These are phyloP conservation scores for Eristalis pertinax DNA, from an alignment of 2,888 invertebrate species.

Conservation along the genomic window DNA sequence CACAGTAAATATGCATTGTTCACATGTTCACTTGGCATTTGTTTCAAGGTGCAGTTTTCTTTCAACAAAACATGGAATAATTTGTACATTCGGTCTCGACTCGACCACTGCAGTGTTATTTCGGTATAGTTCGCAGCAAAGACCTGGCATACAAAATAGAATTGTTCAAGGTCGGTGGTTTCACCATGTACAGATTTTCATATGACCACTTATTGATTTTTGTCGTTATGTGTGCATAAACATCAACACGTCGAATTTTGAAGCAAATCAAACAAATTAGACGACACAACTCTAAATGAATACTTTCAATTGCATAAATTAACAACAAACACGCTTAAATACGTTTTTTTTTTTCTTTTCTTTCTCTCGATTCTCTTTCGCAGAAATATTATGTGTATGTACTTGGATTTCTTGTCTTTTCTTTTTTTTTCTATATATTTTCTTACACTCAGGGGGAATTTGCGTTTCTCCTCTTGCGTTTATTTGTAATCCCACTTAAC, in stretches of 20 bases:
- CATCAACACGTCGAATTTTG: neutral
- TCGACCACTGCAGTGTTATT: neutral
- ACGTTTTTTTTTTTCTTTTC: constrained; percentile 54
- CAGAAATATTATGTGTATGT: neutral
- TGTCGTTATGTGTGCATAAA: neutral
- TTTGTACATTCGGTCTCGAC: neutral
- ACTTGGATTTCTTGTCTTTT: neutral
- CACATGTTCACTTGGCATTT: too few relatives aligned
- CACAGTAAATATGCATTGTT: too few relatives aligned
- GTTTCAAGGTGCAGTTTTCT: neutral
- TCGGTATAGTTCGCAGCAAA: neutral
- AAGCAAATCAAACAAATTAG: neutral
- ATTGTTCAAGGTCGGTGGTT: neutral
- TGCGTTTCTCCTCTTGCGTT: constrained; percentile 13
- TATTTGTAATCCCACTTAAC: constrained; percentile 32
- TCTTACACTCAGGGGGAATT: constrained; percentile 9
- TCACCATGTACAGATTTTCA: neutral
- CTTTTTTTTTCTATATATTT: neutral
- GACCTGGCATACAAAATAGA: neutral
- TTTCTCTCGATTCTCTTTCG: constrained; percentile 25
- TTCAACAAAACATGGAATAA: neutral
- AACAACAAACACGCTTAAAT: constrained; percentile 33
- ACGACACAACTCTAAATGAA: constrained; percentile 4
- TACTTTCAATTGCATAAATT: constrained; percentile 20
- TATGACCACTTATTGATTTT: neutral